Evolutionary conservation across 2,888 invertebrate genomes (phyloP).

Genomic region (Branchellion lobata): DNA sequence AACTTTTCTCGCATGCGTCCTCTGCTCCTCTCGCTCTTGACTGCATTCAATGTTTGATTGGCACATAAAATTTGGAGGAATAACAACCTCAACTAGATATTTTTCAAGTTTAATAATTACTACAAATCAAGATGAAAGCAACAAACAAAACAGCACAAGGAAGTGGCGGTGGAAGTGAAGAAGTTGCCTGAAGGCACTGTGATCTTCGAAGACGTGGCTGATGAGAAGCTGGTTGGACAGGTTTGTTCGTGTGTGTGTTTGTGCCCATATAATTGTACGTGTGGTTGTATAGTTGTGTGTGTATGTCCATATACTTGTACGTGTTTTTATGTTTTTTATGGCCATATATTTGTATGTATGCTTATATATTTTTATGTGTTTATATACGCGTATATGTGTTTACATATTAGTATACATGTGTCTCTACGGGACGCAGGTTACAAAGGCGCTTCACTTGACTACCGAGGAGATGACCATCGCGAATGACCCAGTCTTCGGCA

Average conservation of each 20-base stretch:
- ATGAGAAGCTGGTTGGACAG: slow-evolving; percentile 57
- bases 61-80: no score
- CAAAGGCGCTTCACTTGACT: slow-evolving; percentile 32
- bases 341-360: background rate
- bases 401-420: no score
- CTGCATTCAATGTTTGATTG: no score
- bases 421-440: background rate
- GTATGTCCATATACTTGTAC: no score
- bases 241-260: background rate
- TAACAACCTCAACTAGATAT: no score
- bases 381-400: background rate
- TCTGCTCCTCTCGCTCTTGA: no score
- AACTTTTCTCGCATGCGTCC: no score
- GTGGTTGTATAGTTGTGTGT: background rate
- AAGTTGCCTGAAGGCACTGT: slow-evolving; percentile 88
- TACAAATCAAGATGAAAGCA: no score
- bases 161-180: slow-evolving; percentile 90
- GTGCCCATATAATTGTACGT: background rate
- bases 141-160: slow-evolving; percentile 84
- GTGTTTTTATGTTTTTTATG: background rate
- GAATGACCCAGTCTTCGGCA: slow-evolving; percentile 60
- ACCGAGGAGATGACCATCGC: slow-evolving; percentile 13
- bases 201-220: slow-evolving; percentile 88
- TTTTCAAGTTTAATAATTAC: no score
- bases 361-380: background rate